Base-by-base conservation (phyloP, 2,797 vertebrate species). In the Lateolabrax maculatus region DNA sequence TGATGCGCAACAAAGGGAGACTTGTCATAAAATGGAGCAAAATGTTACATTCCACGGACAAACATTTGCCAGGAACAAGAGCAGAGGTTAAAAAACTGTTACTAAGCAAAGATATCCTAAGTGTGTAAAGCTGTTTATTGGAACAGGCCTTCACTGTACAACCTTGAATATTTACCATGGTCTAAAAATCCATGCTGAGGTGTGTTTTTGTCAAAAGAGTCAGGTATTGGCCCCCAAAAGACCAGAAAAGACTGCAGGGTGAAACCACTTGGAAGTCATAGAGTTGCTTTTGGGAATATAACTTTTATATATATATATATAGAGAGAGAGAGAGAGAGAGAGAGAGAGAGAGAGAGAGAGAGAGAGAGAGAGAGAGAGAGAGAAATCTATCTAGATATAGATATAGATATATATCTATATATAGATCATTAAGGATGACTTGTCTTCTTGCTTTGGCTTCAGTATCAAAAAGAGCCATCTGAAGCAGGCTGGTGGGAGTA, bases 381-480 rank as follows among this genome's bases (percentile, higher is more conserved):
- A n/a, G n/a, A n/a, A n/a, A n/a, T n/a, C n/a, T n/a, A n/a, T n/a
- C n/a, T n/a, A n/a, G n/a, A n/a, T n/a, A n/a, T n/a, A n/a, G n/a
- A n/a, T n/a, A n/a, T n/a, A n/a, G n/a, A n/a, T n/a, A n/a, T n/a
- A n/a, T n/a, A n/a, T n/a, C n/a, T n/a, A n/a, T n/a, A n/a, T n/a
- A n/a, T n/a, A n/a, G n/a, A n/a, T 72, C 16, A 53, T 69, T 21
- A 21, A n/a, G 15, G 62, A 48, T 25, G 31, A 39, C 49, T 75
- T 65, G 34, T 43, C 19, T 36, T 62, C 25, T 57, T 46, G 4
- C 31, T 56, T 52, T 39, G 72, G 48, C 65, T 44, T 9, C 43
- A 46, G 25, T 29, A 53, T 76, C 60, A 62, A 63, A 72, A 34
- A 70, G 56, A 67, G 55, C 19, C 52, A 56, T 62, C 63, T 68